These are phyloP conservation scores for Octopus sinensis DNA, from an alignment of 1,140 invertebrate genomes.

Conservation along the genomic window DNA sequence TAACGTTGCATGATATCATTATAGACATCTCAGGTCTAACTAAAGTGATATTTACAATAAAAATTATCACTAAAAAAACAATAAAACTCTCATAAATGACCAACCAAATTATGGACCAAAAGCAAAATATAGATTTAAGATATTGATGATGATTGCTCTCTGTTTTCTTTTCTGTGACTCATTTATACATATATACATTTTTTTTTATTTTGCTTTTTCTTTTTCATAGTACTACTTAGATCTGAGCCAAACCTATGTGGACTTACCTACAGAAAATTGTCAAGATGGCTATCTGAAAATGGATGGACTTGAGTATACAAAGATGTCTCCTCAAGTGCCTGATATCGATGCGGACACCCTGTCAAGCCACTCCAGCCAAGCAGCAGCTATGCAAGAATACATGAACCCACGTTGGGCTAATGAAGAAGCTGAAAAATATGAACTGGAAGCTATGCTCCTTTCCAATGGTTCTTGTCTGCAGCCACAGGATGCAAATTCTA, in stretches of 20 bases:
- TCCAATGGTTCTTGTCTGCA: neutral
- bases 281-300: constrained; percentile 47
- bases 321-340: constrained; percentile 37
- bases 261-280: constrained; percentile 28
- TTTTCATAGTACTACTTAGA: constrained; percentile 51
- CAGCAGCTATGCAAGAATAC: constrained; percentile 25
- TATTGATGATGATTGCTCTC: too few species aligned
- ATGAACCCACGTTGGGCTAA: constrained; percentile 25
- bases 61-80: too few species aligned
- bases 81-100: too few species aligned
- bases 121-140: too few species aligned
- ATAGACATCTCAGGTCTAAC: too few species aligned
- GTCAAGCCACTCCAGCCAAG: constrained; percentile 12
- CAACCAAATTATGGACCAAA: too few species aligned
- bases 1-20: too few species aligned
- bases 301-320: constrained; percentile 40
- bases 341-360: constrained; percentile 17
- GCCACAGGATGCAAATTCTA: constrained; percentile 19
- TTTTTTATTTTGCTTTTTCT: neutral
- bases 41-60: too few species aligned
- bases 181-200: neutral
- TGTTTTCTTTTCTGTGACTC: too few species aligned
- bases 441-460: constrained; percentile 16
- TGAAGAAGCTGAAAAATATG: constrained; percentile 15
- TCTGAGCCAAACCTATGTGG: constrained; percentile 36